Percentiles rank a stretch among this genome's conserved stretches.
These are phyloP conservation scores for Pagetopsis macropterus DNA, from an alignment of 2,797 vertebrate species.

Conservation along the genomic window DNA sequence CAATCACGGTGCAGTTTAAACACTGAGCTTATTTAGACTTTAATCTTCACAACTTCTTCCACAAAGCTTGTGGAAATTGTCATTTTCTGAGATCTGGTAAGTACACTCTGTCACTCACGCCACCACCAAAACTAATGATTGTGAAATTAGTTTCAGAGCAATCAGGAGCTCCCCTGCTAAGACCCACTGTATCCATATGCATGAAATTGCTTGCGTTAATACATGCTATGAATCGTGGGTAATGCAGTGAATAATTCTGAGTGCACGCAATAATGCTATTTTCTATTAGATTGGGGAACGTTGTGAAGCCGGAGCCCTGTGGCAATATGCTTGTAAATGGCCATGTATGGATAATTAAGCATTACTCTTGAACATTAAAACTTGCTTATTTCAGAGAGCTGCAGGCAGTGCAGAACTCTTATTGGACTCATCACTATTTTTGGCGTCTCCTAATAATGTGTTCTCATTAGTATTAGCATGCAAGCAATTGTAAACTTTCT, in stretches of 20 bases:
- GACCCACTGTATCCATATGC: conserved; percentile 98
- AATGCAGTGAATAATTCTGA: conserved; percentile 98
- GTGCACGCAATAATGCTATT: conserved; percentile 93
- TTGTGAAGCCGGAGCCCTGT: conserved; percentile 87
- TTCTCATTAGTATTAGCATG: conserved; percentile 69
- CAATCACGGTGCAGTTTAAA: conserved; percentile 59
- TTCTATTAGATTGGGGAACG: conserved; percentile 90
- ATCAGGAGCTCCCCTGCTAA: conserved; percentile 95
- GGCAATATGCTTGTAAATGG: conserved; percentile 94
- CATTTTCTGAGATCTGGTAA: conserved; percentile 70
- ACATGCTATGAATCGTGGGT: conserved; percentile 97
- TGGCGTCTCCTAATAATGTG: conserved; percentile 61
- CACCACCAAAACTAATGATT: conserved; percentile 96
- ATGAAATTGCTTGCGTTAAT: conserved; percentile 99
- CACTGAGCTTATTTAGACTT: conserved; percentile 50
- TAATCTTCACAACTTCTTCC: conserved; percentile 75
- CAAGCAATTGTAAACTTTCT: conserved; percentile 58
- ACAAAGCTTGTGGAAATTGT: conserved; percentile 61
- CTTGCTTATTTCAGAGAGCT: conserved; percentile 85
- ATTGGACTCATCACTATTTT: conserved; percentile 71
- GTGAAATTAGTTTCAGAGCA: conserved; percentile 99
- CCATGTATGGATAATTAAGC: conserved; percentile 90
- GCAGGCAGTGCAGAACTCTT: conserved; percentile 75
- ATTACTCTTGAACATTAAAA: conserved; percentile 90
- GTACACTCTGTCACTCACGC: conserved; percentile 74